These are phyloP conservation scores for Chelidonichthys spinosus DNA, from an alignment of 2,797 vertebrate genomes.

Conservation along the genomic window DNA sequence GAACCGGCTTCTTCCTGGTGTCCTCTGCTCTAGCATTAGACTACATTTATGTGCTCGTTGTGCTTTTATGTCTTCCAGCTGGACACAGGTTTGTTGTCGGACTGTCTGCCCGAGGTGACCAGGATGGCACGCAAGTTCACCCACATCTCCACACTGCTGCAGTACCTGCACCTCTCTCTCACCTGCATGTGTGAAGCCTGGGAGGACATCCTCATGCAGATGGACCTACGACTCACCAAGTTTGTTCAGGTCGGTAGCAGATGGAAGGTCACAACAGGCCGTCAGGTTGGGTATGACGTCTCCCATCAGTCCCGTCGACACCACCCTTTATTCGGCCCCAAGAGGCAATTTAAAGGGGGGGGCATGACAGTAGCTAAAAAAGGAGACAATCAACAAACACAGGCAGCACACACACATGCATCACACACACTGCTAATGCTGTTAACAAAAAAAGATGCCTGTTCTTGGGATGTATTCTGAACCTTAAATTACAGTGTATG, in stretches of 20 bases:
- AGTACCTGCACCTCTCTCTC: constrained; percentile 95
- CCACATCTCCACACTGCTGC: constrained; percentile 96
- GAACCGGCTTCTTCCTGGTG: too few species aligned
- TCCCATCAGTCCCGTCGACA: background rate
- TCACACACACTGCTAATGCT: too few species aligned
- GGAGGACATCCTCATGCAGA: constrained; percentile 99
- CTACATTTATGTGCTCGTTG: background rate
- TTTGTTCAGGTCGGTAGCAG: constrained; percentile 89
- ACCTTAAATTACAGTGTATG: too few species aligned
- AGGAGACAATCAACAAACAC: too few species aligned
- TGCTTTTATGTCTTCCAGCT: constrained; percentile 77
- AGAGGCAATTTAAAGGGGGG: too few species aligned
- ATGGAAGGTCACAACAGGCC: background rate
- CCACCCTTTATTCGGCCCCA: too few species aligned
- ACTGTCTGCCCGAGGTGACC: constrained; percentile 95
- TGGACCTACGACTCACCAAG: constrained; percentile 96
- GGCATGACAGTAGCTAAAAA: too few species aligned
- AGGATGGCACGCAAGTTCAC: constrained; percentile 98
- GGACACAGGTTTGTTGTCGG: constrained; percentile 92
- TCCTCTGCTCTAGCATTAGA: background rate
- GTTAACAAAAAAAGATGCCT: too few species aligned
- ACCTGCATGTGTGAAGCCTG: constrained; percentile 99
- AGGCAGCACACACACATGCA: too few species aligned
- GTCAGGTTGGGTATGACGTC: background rate
- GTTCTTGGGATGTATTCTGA: too few species aligned